Evolutionary conservation across 23 tunicate species (phyloP).

Genomic region (Phallusia fumigata): DNA sequence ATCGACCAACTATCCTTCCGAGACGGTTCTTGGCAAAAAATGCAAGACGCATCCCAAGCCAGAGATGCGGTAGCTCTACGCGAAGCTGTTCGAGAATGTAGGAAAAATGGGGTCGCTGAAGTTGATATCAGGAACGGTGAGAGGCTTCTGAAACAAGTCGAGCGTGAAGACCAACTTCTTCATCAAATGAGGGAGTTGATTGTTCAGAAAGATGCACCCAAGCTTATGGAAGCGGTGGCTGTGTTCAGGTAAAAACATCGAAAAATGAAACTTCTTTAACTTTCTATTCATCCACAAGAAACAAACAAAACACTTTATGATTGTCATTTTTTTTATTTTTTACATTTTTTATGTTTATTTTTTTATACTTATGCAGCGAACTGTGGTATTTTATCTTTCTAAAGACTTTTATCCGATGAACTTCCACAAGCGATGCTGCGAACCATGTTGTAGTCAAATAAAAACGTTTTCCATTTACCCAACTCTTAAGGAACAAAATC

Average conservation of each 20-base stretch:
- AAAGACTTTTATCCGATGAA: too few relatives aligned
- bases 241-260: conserved; percentile 26
- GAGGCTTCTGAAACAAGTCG: conserved; percentile 31
- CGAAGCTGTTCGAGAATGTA: conserved; percentile 19
- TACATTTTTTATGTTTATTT: too few relatives aligned
- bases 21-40: conserved; percentile 18
- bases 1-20: conserved; percentile 11
- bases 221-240: conserved; percentile 45
- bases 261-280: neutral
- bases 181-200: conserved; percentile 36
- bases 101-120: conserved; percentile 29
- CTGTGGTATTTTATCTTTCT: too few relatives aligned
- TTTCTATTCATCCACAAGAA: neutral
- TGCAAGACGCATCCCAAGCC: conserved; percentile 32
- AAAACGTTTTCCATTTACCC: too few relatives aligned
- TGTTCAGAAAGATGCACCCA: conserved; percentile 22
- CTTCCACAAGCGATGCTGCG: too few relatives aligned
- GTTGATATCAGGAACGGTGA: conserved; percentile 29
- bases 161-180: conserved; percentile 48
- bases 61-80: conserved; percentile 27
- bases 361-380: too few relatives aligned
- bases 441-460: too few relatives aligned
- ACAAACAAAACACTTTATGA: neutral
- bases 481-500: too few relatives aligned
- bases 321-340: too few relatives aligned